Conservation (phyloP, 2,113 vertebrate species). For the Ondatra zibethicus region DNA sequence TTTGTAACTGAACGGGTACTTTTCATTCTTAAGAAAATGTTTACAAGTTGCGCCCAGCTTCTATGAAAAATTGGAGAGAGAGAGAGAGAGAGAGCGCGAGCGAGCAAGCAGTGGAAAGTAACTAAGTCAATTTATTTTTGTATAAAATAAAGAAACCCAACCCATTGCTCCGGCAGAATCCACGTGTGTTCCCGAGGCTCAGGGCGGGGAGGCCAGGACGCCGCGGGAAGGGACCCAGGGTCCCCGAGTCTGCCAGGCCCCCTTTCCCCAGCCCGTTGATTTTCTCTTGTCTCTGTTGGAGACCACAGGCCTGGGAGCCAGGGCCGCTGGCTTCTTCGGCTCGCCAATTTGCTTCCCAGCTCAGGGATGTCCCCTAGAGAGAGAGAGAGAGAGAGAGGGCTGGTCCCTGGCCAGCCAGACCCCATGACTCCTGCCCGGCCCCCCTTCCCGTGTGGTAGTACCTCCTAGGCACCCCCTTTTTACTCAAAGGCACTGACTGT, state of each 20-base stretch:
- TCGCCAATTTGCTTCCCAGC: constrained; percentile 44
- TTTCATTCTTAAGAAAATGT: constrained; percentile 85
- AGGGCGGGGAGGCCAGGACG: constrained; percentile 72
- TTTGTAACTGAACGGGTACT: constrained; percentile 87
- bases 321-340: neutral
- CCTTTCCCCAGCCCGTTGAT: neutral
- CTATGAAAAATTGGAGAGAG: constrained; percentile 82
- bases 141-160: constrained; percentile 83
- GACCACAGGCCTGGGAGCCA: neutral
- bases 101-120: constrained; percentile 69
- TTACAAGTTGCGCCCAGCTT: constrained; percentile 86
- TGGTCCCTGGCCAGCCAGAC: constrained; percentile 51
- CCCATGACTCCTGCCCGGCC: neutral
- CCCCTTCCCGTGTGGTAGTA: neutral
- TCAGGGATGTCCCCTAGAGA: constrained; percentile 76
- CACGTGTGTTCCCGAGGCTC: constrained; percentile 73
- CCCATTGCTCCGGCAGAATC: constrained; percentile 76
- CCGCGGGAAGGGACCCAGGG: constrained; percentile 57
- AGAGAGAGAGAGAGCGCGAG: constrained; percentile 34
- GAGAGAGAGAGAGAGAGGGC: too few relatives aligned
- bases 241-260: neutral
- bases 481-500: constrained; percentile 83
- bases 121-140: constrained; percentile 87
- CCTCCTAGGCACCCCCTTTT: constrained; percentile 61
- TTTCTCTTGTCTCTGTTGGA: neutral